phyloP scores from a whole-genome alignment of 35 echinoderm and acorn worm genomes.

The Stichopus chloronotus region DNA sequence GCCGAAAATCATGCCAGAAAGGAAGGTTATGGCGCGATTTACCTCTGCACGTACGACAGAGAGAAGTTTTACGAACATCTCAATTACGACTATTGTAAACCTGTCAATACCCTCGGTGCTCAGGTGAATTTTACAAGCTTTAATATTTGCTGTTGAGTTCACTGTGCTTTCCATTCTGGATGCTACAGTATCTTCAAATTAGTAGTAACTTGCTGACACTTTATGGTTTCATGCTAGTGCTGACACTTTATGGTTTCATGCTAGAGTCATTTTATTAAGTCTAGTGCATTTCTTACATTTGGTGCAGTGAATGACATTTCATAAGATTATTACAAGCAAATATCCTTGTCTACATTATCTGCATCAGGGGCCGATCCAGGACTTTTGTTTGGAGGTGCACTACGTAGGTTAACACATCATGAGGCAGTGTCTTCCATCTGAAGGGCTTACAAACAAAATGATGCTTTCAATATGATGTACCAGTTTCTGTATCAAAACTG shows the following conservation, averaged over 20 bases:
- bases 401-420: no score
- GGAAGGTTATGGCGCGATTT: slow-evolving; percentile 65
- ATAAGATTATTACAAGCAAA: no score
- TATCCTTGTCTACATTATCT: no score
- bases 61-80: slow-evolving; percentile 88
- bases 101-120: slow-evolving; percentile 89
- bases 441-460: no score
- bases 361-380: no score
- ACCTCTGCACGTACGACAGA: slow-evolving; percentile 89
- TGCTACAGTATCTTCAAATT: not conserved
- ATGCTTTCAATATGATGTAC: no score
- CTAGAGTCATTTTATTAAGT: no score
- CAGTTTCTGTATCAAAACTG: no score
- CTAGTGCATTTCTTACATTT: no score
- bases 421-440: no score
- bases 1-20: slow-evolving; percentile 62
- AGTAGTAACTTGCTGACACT: not conserved
- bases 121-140: slow-evolving; percentile 62
- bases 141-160: not conserved
- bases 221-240: not conserved
- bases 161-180: not conserved
- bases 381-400: no score
- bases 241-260: not conserved
- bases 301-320: no score
- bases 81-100: slow-evolving; percentile 79